These are phyloP conservation scores for Oryzaephilus surinamensis DNA, from an alignment of 1,140 invertebrate species.

Conservation along the genomic window DNA sequence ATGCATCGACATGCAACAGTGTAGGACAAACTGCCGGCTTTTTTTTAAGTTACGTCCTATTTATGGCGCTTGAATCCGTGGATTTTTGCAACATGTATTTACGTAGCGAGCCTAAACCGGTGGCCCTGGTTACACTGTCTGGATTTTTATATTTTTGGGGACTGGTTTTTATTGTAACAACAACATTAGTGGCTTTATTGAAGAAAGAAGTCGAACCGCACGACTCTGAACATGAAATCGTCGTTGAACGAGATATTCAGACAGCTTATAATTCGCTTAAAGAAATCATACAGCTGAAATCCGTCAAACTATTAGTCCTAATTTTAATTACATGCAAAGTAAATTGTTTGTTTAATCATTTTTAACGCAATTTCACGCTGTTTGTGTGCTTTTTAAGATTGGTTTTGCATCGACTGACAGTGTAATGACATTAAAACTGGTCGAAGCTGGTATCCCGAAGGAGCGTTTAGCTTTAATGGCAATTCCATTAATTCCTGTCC, in stretches of 20 bases:
- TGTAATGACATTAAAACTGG: slow-evolving; percentile 87
- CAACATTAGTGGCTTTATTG: slow-evolving; percentile 79
- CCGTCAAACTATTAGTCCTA: slow-evolving; percentile 64
- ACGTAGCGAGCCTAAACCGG: slow-evolving; percentile 53
- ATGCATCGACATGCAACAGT: slow-evolving; percentile 97
- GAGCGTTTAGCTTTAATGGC: slow-evolving; percentile 87
- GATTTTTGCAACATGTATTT: slow-evolving; percentile 95
- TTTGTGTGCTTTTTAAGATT: slow-evolving; percentile 52
- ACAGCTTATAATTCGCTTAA: slow-evolving; percentile 76
- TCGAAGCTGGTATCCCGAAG: slow-evolving; percentile 91
- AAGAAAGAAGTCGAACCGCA: slow-evolving; percentile 61
- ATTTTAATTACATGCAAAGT: slow-evolving; percentile 90
- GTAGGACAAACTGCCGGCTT: slow-evolving; percentile 97
- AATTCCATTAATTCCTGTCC: slow-evolving; percentile 86
- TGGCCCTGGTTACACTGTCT: slow-evolving; percentile 74
- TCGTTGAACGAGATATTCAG: slow-evolving; percentile 40
- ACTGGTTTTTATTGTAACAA: slow-evolving; percentile 79
- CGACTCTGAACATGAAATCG: slow-evolving; percentile 35
- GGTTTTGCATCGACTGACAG: slow-evolving; percentile 94
- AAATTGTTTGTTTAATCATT: slow-evolving; percentile 18
- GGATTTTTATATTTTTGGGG: slow-evolving; percentile 96
- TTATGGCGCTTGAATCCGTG: slow-evolving; percentile 93
- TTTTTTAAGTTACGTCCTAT: slow-evolving; percentile 94
- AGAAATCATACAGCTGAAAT: slow-evolving; percentile 73
- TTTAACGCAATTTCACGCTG: slow-evolving; percentile 5